These are phyloP conservation scores for Helicoverpa assulta DNA, from an alignment of 2,888 invertebrate genomes.

Conservation along the genomic window DNA sequence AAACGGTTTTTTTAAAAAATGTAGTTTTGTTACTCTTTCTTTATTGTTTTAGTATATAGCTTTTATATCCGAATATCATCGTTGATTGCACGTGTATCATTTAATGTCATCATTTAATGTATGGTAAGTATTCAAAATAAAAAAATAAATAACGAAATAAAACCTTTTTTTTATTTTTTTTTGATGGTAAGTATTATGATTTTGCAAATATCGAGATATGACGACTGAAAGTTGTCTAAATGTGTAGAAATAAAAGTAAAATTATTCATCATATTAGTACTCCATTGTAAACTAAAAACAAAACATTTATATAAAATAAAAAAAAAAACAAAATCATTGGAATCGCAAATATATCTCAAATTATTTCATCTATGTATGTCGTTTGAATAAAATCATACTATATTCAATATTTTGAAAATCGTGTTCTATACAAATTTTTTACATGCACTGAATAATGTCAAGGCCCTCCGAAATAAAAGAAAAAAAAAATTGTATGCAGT, in stretches of 20 bases:
- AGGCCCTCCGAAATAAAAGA: not conserved
- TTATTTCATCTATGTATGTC: conserved; percentile 11
- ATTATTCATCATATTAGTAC: conserved; percentile 8
- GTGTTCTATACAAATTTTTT: not conserved
- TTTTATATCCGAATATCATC: too few relatives aligned
- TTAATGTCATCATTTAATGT: too few relatives aligned
- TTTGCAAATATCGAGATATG: not conserved
- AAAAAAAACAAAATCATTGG: not conserved
- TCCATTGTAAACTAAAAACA: conserved; percentile 18
- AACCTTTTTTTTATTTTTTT: too few relatives aligned
- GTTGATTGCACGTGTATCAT: too few relatives aligned
- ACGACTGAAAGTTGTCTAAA: not conserved
- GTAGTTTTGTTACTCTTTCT: too few relatives aligned
- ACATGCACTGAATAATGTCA: not conserved
- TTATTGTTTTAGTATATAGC: too few relatives aligned
- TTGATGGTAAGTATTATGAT: not conserved
- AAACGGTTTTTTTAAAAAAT: too few relatives aligned
- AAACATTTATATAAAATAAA: not conserved
- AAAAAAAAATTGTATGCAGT: not conserved
- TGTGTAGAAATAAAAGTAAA: conserved; percentile 5
- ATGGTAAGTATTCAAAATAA: too few relatives aligned
- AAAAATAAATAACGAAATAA: too few relatives aligned
- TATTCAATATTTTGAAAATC: not conserved
- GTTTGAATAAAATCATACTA: conserved; percentile 26
- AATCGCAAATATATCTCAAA: not conserved